These are phyloP conservation scores for Neodontobutis hainanensis DNA, from an alignment of 2,113 vertebrate species.

Conservation along the genomic window DNA sequence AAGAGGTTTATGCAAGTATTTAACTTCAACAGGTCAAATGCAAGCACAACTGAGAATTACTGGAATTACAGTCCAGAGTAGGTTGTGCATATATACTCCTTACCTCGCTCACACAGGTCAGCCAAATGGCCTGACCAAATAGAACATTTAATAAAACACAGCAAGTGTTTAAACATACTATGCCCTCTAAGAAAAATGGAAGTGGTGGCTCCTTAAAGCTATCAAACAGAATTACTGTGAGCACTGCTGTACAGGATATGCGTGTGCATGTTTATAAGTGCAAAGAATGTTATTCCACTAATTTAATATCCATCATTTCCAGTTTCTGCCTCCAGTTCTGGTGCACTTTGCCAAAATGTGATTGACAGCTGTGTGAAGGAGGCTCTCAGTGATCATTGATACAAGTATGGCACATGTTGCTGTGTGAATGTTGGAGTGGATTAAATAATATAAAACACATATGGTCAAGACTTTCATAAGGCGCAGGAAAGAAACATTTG, in stretches of 20 bases:
- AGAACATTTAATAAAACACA: conserved; percentile 37
- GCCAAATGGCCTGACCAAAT: conserved; percentile 42
- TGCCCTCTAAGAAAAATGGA: conserved; percentile 45
- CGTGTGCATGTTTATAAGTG: conserved; percentile 18
- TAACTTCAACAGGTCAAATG: too few species aligned
- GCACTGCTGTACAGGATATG: conserved; percentile 24
- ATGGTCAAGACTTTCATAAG: not conserved
- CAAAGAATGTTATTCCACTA: conserved; percentile 52
- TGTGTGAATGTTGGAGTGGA: not conserved
- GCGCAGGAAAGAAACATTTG: not conserved
- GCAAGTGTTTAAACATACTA: conserved; percentile 52
- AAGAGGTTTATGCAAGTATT: too few species aligned
- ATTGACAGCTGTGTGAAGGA: conserved; percentile 52
- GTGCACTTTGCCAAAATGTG: conserved; percentile 41
- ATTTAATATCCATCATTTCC: conserved; percentile 67
- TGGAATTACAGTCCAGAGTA: conserved; percentile 10
- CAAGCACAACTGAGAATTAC: not conserved
- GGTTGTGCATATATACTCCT: conserved; percentile 20
- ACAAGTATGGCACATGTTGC: conserved; percentile 9
- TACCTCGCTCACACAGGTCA: conserved; percentile 18
- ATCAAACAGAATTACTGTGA: conserved; percentile 63
- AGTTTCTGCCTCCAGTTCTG: conserved; percentile 37
- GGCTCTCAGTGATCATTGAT: conserved; percentile 23
- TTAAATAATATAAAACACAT: not conserved
- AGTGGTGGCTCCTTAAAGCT: conserved; percentile 58